Percentiles rank a stretch among this genome's conserved stretches.
Evolutionary conservation across 2,888 invertebrate species (phyloP).

Genomic region (Drosophila trichaetosa): DNA sequence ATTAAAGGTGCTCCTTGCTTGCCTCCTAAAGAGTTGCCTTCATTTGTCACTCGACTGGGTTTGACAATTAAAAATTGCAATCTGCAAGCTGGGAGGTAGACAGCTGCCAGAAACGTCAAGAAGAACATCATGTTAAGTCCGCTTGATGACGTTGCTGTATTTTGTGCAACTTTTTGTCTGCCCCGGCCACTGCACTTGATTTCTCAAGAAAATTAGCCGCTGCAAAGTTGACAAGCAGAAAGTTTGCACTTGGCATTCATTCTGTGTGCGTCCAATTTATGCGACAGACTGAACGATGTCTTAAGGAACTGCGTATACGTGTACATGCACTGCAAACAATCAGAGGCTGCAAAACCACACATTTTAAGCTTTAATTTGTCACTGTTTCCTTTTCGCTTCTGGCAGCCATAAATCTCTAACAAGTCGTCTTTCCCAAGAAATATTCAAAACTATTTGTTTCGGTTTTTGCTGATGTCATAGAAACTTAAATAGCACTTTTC

Average conservation of each 20-base stretch:
- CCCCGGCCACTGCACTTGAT: slow-evolving; percentile 14
- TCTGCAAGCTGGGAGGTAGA: slow-evolving; percentile 46
- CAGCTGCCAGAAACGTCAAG: slow-evolving; percentile 49
- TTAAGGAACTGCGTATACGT: background rate
- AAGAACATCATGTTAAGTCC: slow-evolving; percentile 36
- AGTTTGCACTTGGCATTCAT: slow-evolving; percentile 19
- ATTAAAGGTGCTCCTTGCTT: slow-evolving; percentile 54
- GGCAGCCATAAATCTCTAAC: background rate
- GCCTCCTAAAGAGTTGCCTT: slow-evolving; percentile 37
- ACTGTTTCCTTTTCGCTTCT: background rate
- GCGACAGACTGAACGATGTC: background rate
- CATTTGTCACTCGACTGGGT: slow-evolving; percentile 73
- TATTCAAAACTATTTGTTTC: background rate
- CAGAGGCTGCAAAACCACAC: background rate
- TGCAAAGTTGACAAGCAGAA: slow-evolving; percentile 27
- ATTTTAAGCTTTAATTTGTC: background rate
- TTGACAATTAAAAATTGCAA: slow-evolving; percentile 77
- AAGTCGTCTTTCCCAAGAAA: background rate
- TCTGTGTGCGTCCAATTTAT: slow-evolving; percentile 6
- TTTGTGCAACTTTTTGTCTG: background rate
- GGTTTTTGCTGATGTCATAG: background rate
- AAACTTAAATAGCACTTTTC: background rate
- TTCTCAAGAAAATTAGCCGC: slow-evolving; percentile 46
- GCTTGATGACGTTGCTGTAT: slow-evolving; percentile 11
- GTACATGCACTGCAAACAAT: too few relatives aligned